phyloP scores from a whole-genome alignment of 2,113 vertebrate species.

The Periophthalmus modestus region DNA sequence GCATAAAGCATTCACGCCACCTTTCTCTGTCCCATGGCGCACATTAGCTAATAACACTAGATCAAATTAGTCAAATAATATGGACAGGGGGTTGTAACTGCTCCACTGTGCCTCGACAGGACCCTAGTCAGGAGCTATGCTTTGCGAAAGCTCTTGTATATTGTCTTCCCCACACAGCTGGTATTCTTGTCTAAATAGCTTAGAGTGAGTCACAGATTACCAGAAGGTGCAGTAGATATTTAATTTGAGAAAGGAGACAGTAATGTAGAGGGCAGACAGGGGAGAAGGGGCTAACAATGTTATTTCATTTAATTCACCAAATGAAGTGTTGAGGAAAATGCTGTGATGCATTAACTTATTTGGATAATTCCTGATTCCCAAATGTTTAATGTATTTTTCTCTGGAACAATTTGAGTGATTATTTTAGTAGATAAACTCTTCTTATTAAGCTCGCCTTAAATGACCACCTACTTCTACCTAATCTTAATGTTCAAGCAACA shows the following conservation, averaged over 20 bases:
- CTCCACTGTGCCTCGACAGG: constrained; percentile 51
- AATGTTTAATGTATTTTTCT: not conserved
- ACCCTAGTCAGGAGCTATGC: constrained; percentile 60
- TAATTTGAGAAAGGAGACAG: constrained; percentile 7
- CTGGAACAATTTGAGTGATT: not conserved
- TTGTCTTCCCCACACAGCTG: constrained; percentile 36
- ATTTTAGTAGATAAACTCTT: not conserved
- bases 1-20: constrained; percentile 32
- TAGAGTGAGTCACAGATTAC: constrained; percentile 22
- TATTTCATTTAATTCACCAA: not conserved
- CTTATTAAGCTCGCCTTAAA: not conserved
- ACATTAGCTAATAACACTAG: constrained; percentile 63
- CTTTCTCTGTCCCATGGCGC: constrained; percentile 49
- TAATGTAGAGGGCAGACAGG: constrained; percentile 6
- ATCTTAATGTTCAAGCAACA: not conserved
- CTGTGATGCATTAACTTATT: too few species aligned
- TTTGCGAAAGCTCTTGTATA: constrained; percentile 35
- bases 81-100: constrained; percentile 41
- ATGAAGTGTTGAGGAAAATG: not conserved
- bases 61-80: constrained; percentile 67
- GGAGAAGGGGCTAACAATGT: not conserved
- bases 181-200: constrained; percentile 48
- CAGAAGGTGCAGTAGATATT: constrained; percentile 15
- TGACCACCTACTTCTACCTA: not conserved
- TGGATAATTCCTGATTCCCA: not conserved